A percentile compares a stretch with the other conserved stretches of the same genome.
These are phyloP conservation scores for Andricus curvator DNA, from an alignment of 2,888 invertebrate species.

Conservation along the genomic window DNA sequence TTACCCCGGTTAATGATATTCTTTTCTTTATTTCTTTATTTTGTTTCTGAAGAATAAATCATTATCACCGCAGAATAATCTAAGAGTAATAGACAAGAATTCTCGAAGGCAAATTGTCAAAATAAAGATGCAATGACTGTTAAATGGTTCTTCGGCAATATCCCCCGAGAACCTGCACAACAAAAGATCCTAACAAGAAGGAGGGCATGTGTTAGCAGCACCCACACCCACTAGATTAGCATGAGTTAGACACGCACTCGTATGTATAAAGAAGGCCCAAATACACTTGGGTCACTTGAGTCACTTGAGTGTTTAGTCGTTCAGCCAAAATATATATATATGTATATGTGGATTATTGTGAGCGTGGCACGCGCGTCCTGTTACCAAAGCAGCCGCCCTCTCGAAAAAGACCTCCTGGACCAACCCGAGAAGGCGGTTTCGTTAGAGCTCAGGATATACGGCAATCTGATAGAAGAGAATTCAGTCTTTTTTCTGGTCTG, in stretches of 20 bases:
- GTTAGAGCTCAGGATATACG: conserved; percentile 50
- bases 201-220: conserved; percentile 43
- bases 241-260: background rate
- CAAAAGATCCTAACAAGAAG: conserved; percentile 43
- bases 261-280: conserved; percentile 39
- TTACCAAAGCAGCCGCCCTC: conserved; percentile 75
- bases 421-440: conserved; percentile 57
- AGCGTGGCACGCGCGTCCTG: conserved; percentile 73
- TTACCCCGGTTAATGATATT: too few relatives aligned
- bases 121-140: background rate
- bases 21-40: background rate
- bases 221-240: conserved; percentile 35
- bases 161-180: conserved; percentile 9
- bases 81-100: background rate
- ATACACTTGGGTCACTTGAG: conserved; percentile 41
- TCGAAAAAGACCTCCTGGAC: conserved; percentile 49
- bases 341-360: conserved; percentile 43
- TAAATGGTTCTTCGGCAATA: conserved; percentile 13
- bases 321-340: background rate
- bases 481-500: conserved; percentile 44
- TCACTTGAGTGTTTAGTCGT: background rate
- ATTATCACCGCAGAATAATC: background rate
- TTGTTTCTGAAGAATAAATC: background rate
- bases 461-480: conserved; percentile 50
- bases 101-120: too few relatives aligned